These are phyloP conservation scores for Crioceris asparagi DNA, from an alignment of 2,888 invertebrate genomes.

Conservation along the genomic window DNA sequence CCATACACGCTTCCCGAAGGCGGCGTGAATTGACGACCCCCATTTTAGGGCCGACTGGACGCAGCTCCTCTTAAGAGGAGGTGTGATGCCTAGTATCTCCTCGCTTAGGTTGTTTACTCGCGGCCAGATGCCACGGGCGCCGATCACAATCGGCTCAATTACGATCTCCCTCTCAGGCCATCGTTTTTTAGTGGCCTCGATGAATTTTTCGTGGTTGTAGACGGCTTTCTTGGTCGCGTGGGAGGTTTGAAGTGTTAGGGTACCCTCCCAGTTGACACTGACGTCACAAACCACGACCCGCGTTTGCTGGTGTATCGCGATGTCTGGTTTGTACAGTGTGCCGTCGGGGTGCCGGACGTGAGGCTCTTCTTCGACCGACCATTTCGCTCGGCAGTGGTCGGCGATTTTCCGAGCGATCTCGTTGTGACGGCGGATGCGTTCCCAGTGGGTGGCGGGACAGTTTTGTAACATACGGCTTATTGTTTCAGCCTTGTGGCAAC, in stretches of 20 bases:
- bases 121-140: constrained; percentile 22
- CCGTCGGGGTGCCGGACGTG: constrained; percentile 17
- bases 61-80: background rate
- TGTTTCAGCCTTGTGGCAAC: constrained; percentile 7
- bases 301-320: constrained; percentile 1
- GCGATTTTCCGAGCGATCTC: constrained; percentile 7
- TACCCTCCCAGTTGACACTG: constrained; percentile 9
- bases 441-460: constrained; percentile 11
- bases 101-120: constrained; percentile 8
- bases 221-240: constrained; percentile 3
- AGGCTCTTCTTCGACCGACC: constrained; percentile 18
- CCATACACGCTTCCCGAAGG: background rate
- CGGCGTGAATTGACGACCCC: background rate
- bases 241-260: background rate
- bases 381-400: background rate
- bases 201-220: constrained; percentile 16
- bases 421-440: constrained; percentile 11
- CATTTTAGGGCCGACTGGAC: background rate
- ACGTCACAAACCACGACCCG: constrained; percentile 6
- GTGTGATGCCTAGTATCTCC: background rate
- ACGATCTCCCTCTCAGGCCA: background rate
- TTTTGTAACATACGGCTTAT: constrained; percentile 12
- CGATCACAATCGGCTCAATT: constrained; percentile 7
- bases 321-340: constrained; percentile 18
- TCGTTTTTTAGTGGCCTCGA: constrained; percentile 11